Evolutionary conservation across 2,888 invertebrate genomes (phyloP).

Genomic region (Calliopum simillimum): DNA sequence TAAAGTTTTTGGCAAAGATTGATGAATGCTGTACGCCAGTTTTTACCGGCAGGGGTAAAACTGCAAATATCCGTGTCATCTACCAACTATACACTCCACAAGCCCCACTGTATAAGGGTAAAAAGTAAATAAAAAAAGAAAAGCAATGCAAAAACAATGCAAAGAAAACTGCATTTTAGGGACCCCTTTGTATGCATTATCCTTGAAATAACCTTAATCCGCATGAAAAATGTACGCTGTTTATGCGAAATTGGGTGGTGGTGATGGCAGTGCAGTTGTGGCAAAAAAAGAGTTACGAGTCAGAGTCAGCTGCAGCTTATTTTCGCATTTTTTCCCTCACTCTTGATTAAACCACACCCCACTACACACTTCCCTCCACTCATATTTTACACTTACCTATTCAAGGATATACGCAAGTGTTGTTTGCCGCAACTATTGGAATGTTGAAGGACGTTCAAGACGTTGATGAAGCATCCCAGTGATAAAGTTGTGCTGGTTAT

Average conservation of each 20-base stretch:
- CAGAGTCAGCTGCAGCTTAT: conserved; percentile 38
- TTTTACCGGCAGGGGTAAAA: conserved; percentile 11
- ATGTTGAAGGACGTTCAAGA: conserved; percentile 21
- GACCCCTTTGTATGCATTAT: conserved; percentile 47
- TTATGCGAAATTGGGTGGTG: background rate
- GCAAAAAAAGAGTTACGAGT: background rate
- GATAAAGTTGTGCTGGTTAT: conserved; percentile 26
- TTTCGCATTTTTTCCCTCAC: conserved; percentile 25
- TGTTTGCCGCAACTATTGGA: background rate
- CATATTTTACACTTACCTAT: background rate
- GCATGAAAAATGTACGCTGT: conserved; percentile 36
- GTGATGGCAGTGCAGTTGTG: too few species aligned
- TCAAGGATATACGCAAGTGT: background rate
- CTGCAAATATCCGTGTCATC: background rate
- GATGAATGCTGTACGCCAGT: conserved; percentile 58
- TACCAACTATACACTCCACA: too few species aligned
- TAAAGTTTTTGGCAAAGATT: conserved; percentile 66
- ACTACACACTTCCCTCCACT: background rate
- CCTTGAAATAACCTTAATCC: conserved; percentile 66
- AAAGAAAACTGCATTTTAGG: conserved; percentile 24
- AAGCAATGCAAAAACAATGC: background rate
- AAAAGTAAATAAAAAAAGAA: background rate
- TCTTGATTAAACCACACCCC: background rate
- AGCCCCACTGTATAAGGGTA: too few species aligned
- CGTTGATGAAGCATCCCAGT: conserved; percentile 24